These are phyloP conservation scores for Tetranychus truncatus DNA, from an alignment of 2,888 invertebrate genomes.

Conservation along the genomic window DNA sequence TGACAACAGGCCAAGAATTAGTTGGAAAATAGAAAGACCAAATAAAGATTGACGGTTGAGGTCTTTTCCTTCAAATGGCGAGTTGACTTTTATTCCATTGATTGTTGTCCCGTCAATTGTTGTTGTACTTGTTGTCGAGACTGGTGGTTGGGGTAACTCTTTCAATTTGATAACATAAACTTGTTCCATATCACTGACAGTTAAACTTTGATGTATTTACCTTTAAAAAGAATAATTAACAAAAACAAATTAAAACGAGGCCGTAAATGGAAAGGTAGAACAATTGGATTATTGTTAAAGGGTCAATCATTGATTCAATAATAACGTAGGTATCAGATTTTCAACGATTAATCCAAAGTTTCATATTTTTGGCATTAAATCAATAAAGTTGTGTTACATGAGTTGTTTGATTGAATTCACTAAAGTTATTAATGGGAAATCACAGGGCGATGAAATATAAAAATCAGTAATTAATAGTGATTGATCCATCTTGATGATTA, in stretches of 20 bases:
- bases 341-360: neutral
- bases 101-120: neutral
- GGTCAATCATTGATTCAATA: neutral
- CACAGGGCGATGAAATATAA: neutral
- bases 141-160: neutral
- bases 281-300: neutral
- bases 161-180: neutral
- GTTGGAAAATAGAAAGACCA: neutral
- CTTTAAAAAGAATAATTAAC: neutral
- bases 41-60: neutral
- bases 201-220: neutral
- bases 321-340: no score
- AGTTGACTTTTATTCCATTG: neutral
- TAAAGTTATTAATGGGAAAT: neutral
- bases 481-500: neutral
- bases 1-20: neutral
- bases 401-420: neutral
- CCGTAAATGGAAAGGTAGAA: neutral
- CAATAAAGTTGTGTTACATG: neutral
- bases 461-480: neutral
- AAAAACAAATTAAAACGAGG: neutral
- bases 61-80: neutral
- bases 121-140: neutral
- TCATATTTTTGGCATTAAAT: neutral
- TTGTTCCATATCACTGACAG: neutral